These are phyloP conservation scores for Hippocampus barbouri DNA, from an alignment of 2,113 vertebrate species.

Conservation along the genomic window DNA sequence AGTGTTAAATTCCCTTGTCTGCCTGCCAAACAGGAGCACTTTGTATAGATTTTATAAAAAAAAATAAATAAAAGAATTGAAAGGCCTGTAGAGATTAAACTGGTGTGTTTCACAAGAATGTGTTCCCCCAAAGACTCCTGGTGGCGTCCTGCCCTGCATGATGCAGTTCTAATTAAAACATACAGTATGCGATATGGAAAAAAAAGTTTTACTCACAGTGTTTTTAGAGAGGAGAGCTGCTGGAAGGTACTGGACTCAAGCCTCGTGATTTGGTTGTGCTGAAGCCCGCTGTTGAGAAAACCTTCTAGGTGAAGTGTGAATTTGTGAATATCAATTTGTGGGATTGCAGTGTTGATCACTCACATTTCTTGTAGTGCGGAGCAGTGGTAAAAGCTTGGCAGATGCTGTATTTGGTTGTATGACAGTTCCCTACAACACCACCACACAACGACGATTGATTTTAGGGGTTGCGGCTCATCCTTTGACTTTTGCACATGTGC, in stretches of 20 bases:
- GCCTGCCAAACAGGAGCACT: neutral
- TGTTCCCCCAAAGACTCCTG: neutral
- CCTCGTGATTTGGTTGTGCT: constrained; percentile 85
- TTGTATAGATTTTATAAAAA: neutral
- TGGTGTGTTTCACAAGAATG: neutral
- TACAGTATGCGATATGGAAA: neutral
- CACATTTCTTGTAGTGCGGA: constrained; percentile 90
- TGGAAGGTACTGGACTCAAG: constrained; percentile 84
- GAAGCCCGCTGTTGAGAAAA: constrained; percentile 79
- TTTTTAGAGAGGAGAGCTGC: constrained; percentile 81
- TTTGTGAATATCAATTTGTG: neutral
- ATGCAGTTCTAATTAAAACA: constrained; percentile 3
- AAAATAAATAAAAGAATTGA: neutral
- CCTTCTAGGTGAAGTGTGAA: neutral
- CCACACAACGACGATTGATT: constrained; percentile 25
- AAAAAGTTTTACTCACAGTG: constrained; percentile 75
- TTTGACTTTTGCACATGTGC: neutral
- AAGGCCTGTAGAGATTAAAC: neutral
- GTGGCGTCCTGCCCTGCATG: neutral
- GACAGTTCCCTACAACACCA: constrained; percentile 82
- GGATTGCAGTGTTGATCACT: constrained; percentile 54
- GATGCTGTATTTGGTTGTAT: constrained; percentile 83
- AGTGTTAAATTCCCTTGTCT: neutral
- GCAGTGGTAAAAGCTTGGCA: constrained; percentile 88
- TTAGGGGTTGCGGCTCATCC: neutral